These are phyloP conservation scores for Osmerus eperlanus DNA, from an alignment of 2,113 vertebrate species.

Conservation along the genomic window DNA sequence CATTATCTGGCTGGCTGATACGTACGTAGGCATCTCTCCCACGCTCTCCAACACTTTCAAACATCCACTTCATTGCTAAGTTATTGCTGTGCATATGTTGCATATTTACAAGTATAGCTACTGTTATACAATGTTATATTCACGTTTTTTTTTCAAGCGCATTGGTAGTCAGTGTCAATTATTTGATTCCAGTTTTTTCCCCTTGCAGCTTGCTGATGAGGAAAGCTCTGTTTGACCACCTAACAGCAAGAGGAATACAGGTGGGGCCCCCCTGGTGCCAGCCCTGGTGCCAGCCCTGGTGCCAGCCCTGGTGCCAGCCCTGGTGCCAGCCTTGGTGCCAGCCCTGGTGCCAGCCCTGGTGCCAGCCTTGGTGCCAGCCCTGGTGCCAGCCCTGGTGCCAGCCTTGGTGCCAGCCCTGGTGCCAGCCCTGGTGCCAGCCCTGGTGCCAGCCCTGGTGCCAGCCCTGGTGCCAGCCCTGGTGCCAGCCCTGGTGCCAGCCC, in stretches of 20 bases:
- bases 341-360: too few species aligned
- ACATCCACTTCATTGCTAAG: too few species aligned
- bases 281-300: conserved; percentile 43
- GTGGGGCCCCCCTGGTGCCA: conserved; percentile 59
- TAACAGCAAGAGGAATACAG: conserved; percentile 94
- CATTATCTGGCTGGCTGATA: conserved; percentile 87
- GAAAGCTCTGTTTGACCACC: conserved; percentile 90
- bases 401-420: conserved; percentile 43
- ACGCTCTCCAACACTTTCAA: not conserved
- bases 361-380: too few species aligned
- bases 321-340: too few species aligned
- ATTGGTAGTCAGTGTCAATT: not conserved
- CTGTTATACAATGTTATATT: too few species aligned
- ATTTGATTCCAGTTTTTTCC: conserved; percentile 30
- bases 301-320: too few species aligned
- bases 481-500: too few species aligned
- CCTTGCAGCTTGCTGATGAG: conserved; percentile 90
- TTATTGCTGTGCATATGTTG: too few species aligned
- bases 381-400: conserved; percentile 44
- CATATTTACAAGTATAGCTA: too few species aligned
- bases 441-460: too few species aligned
- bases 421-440: too few species aligned
- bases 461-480: too few species aligned
- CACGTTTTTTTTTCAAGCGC: not conserved
- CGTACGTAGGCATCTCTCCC: conserved; percentile 69